Conservation (phyloP, 2,113 vertebrate species). For the Lepisosteus osseus region DNA sequence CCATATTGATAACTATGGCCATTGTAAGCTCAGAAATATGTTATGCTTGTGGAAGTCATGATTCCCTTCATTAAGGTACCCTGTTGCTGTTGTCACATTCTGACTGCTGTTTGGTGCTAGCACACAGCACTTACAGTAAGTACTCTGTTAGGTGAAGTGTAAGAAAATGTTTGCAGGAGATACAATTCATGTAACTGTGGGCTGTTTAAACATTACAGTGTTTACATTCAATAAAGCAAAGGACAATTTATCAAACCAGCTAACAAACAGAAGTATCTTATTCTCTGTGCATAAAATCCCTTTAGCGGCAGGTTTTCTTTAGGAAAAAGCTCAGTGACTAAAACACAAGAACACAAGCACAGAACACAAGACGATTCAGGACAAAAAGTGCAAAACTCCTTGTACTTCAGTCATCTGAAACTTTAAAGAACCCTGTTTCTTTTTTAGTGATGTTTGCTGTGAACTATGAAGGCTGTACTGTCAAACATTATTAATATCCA, state of each 20-base stretch:
- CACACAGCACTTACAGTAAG: background rate
- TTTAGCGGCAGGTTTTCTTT: background rate
- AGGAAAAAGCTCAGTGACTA: too few relatives aligned
- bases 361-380: background rate
- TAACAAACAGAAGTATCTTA: background rate
- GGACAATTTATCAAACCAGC: background rate
- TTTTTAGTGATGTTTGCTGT: conserved; percentile 5
- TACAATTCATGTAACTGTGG: conserved; percentile 5
- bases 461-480: background rate
- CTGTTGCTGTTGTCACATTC: conserved; percentile 10
- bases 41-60: background rate
- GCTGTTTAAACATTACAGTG: background rate
- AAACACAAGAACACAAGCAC: background rate
- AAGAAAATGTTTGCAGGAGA: background rate
- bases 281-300: background rate
- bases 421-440: conserved; percentile 10
- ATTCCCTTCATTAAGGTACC: background rate
- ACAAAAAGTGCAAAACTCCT: background rate
- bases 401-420: background rate
- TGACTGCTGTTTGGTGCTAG: conserved; percentile 2
- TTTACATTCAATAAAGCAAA: conserved; percentile 4
- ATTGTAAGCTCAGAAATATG: too few relatives aligned
- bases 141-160: background rate
- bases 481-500: background rate
- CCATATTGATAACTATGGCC: too few relatives aligned